A percentile compares a stretch with the other conserved stretches of the same genome.
Evolutionary conservation across 2,113 vertebrate species (phyloP).

Genomic region (Irena cyanogastra): DNA sequence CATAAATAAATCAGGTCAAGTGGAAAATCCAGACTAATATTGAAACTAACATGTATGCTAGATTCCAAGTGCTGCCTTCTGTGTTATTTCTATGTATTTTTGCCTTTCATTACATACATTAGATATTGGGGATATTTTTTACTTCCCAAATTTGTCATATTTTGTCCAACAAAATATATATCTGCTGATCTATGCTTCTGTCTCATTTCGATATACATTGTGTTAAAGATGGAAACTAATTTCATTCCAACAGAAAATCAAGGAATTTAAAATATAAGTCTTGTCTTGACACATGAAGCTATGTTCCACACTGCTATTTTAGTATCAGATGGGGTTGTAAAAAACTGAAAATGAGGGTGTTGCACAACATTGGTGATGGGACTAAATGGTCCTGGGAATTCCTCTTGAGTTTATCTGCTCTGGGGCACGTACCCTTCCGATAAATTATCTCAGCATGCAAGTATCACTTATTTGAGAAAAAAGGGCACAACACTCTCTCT

Average conservation of each 20-base stretch:
- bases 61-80: background rate
- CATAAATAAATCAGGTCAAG: background rate
- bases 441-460: background rate
- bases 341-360: background rate
- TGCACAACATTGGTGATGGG: background rate
- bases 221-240: background rate
- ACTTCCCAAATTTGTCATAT: background rate
- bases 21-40: background rate
- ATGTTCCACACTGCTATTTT: background rate
- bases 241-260: background rate
- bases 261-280: background rate
- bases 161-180: background rate
- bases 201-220: background rate
- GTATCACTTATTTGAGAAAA: background rate
- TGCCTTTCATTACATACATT: background rate
- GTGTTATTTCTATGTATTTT: background rate
- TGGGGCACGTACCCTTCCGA: background rate
- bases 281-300: background rate
- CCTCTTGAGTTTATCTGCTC: background rate
- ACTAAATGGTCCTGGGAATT: background rate
- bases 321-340: background rate
- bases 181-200: background rate
- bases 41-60: background rate
- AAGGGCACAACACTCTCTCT: background rate
- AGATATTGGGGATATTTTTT: background rate